A percentile compares a stretch with the other conserved stretches of the same genome.
Conservation (phyloP, 2,113 vertebrate genomes). For the Panthera uncia region DNA sequence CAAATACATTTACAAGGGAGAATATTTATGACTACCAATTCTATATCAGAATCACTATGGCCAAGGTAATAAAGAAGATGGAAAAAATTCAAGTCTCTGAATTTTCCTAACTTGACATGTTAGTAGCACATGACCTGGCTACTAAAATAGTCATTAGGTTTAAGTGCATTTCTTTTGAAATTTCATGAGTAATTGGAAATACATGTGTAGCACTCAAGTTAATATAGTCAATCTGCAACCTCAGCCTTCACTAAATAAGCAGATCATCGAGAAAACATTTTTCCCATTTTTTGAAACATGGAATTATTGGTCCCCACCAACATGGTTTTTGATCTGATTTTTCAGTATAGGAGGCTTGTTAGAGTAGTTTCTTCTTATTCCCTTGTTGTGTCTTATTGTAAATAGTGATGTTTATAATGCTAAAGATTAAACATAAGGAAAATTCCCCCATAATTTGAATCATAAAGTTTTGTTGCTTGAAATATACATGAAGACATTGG, state of each 20-base stretch:
- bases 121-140: background rate
- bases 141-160: background rate
- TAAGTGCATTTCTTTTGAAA: background rate
- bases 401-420: background rate
- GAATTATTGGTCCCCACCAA: background rate
- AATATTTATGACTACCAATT: conserved; percentile 23
- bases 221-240: background rate
- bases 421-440: background rate
- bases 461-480: background rate
- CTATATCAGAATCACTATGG: conserved; percentile 24
- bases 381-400: background rate
- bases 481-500: background rate
- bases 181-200: background rate
- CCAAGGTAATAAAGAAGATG: background rate
- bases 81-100: conserved; percentile 57
- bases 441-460: background rate
- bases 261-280: background rate
- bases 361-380: background rate
- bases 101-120: background rate
- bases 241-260: background rate
- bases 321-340: background rate
- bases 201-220: background rate
- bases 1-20: conserved; percentile 32
- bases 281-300: background rate
- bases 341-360: background rate